A percentile compares a stretch with the other conserved stretches of the same genome.
Conservation (phyloP, 2,888 invertebrate genomes). For the Agonopterix arenella region DNA sequence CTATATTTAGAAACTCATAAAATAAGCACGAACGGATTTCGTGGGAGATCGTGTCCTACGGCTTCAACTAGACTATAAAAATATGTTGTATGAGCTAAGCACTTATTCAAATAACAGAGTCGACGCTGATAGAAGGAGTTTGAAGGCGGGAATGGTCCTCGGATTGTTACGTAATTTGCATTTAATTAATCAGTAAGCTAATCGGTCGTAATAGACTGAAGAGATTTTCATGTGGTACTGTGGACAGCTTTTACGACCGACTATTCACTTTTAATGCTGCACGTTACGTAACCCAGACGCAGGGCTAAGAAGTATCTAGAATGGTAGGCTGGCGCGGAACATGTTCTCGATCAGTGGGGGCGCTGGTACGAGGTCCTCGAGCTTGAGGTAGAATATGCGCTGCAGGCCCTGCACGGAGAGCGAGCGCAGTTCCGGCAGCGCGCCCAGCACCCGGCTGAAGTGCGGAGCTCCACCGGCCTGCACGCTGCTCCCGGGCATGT, state of each 20-base stretch:
- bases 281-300: conserved; percentile 1
- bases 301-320: conserved; percentile 72
- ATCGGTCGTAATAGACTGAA: neutral
- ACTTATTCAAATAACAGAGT: conserved; percentile 72
- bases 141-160: conserved; percentile 69
- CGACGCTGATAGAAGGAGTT: conserved; percentile 54
- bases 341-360: conserved; percentile 96
- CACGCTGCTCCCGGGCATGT: conserved; percentile 91
- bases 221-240: neutral
- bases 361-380: conserved; percentile 94
- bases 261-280: neutral
- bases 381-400: conserved; percentile 94
- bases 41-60: conserved; percentile 68
- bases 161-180: conserved; percentile 15
- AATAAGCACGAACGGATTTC: conserved; percentile 65
- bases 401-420: conserved; percentile 96
- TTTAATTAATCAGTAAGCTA: neutral
- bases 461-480: conserved; percentile 93
- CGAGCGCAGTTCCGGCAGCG: conserved; percentile 94
- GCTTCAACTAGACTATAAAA: conserved; percentile 63
- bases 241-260: neutral
- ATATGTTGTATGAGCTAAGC: conserved; percentile 66
- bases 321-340: conserved; percentile 96
- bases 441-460: conserved; percentile 94
- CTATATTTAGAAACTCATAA: conserved; percentile 32